Evolutionary conservation across 2,797 vertebrate genomes (phyloP), one percentile per base, ranked within the genome.

Genomic region (Enteromius fasciolatus): DNA sequence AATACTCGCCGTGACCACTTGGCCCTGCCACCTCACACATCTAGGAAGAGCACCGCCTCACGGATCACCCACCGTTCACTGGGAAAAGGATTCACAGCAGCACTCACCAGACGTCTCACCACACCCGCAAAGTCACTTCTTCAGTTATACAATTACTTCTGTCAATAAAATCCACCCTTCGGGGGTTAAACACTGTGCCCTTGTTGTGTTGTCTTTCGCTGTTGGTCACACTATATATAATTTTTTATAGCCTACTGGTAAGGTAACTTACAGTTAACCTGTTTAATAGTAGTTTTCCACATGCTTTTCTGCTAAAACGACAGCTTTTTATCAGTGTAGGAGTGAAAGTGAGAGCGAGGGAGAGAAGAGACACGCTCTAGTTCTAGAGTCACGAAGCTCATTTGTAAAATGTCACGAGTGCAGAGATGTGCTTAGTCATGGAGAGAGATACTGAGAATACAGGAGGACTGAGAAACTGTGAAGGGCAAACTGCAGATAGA

Each of bases 361-460:
- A 50, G 50, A 44, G 72, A 59, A 20, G 57, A 72, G 57, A 70
- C 41, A 84, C 8, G n/a, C 23, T 23, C 48, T 41, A 74, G 66
- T 68, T 12, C 72, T 74, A 57, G 50, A 57, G 50, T 39, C 52
- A 39, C 4, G 20, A 75, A 75, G 52, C 73, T 39, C 73, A 57
- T 75, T 75, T 57, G 73, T 75, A 57, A 57, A 70, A 61, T 54
- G 67, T 14, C 39, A 88, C 23, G 50, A 33, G 86, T 88, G 84
- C 82, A 82, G 87, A 81, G 80, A 41, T 48, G 33, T 83, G 87
- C 61, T 80, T 78, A 74, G 70, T 86, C 89, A 85, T 41, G 63
- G 59, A 75, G 46, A 17, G 72, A 83, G 50, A 77, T 33, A 74
- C 41, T 11, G 31, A 52, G 75, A 73, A 33, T 39, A 25, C 25